phyloP scores from a whole-genome alignment of 1,140 invertebrate genomes.

The Anagrus nilaparvatae region DNA sequence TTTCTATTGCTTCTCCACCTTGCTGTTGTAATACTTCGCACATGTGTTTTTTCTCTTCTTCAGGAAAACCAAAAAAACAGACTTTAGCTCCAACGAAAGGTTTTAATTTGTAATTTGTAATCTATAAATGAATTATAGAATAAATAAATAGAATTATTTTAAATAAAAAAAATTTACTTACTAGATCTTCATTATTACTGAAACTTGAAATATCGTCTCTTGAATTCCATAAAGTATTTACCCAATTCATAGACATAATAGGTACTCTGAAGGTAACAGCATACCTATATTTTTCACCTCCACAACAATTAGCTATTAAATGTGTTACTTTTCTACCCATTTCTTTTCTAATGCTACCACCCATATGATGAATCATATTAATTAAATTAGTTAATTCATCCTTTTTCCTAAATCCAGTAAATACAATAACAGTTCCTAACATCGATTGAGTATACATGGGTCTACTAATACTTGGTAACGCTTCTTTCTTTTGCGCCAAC shows the following conservation, averaged over 20 bases:
- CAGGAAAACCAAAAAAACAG: conserved; percentile 80
- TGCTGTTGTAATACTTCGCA: conserved; percentile 75
- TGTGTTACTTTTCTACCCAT: conserved; percentile 82
- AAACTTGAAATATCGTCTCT: conserved; percentile 60
- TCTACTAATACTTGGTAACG: conserved; percentile 58
- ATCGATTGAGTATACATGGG: conserved; percentile 81
- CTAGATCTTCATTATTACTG: conserved; percentile 49
- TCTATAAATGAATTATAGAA: conserved; percentile 20
- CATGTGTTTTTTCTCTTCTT: conserved; percentile 85
- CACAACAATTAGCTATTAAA: conserved; percentile 76
- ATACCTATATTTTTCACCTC: conserved; percentile 77
- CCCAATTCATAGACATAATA: conserved; percentile 80
- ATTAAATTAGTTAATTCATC: conserved; percentile 76
- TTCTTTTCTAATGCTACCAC: conserved; percentile 84
- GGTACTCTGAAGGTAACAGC: conserved; percentile 81
- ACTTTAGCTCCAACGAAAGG: conserved; percentile 80
- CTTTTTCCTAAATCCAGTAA: conserved; percentile 80
- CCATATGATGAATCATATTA: conserved; percentile 85
- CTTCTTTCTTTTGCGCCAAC: conserved; percentile 56
- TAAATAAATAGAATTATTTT: background rate
- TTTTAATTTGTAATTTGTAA: conserved; percentile 58
- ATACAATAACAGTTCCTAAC: conserved; percentile 75
- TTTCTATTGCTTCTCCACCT: conserved; percentile 63
- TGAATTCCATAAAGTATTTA: conserved; percentile 73
- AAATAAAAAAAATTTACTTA: conserved; percentile 39